Evolutionary conservation across 2,113 vertebrate genomes (phyloP).

Genomic region (Pipra filicauda): DNA sequence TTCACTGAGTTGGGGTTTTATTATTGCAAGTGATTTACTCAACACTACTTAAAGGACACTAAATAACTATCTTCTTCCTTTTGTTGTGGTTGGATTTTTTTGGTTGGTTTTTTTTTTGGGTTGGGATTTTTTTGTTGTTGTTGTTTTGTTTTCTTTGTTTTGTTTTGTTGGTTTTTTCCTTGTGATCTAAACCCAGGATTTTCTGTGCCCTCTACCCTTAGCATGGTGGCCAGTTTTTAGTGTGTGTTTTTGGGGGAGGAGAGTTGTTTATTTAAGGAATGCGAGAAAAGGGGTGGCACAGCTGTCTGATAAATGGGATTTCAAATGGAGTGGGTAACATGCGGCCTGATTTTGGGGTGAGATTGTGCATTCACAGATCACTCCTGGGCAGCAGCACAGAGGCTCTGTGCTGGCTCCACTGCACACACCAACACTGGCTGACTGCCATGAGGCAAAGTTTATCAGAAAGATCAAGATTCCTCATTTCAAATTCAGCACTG

Average conservation of each 20-base stretch:
- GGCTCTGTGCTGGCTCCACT: background rate
- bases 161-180: background rate
- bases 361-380: background rate
- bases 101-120: background rate
- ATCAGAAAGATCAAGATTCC: background rate
- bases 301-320: background rate
- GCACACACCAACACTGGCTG: accelerated
- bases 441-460: background rate
- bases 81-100: background rate
- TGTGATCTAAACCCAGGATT: background rate
- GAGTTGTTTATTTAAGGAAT: background rate
- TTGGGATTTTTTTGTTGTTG: too few species aligned
- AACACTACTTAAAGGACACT: background rate
- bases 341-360: background rate
- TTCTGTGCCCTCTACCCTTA: background rate
- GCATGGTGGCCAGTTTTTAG: background rate
- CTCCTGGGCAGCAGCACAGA: background rate
- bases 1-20: background rate
- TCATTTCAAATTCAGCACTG: background rate
- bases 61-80: background rate
- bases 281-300: background rate
- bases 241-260: background rate
- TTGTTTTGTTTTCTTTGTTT: background rate
- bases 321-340: background rate
- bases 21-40: background rate